Evolutionary conservation across 2,797 vertebrate genomes (phyloP).

Genomic region (Sebastes diaconus): DNA sequence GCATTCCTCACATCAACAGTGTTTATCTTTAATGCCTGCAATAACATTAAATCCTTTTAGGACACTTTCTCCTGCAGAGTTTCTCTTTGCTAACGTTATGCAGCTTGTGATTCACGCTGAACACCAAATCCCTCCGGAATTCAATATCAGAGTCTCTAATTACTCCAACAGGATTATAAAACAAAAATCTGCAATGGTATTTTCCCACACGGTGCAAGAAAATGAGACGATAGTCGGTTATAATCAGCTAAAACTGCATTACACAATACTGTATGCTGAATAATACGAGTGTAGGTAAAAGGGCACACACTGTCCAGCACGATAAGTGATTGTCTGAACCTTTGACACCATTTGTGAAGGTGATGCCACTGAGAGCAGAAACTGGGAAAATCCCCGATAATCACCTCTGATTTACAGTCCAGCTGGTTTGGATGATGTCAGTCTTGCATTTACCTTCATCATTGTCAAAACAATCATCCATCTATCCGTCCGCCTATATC

Average conservation of each 20-base stretch:
- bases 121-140: conserved; percentile 40
- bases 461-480: background rate
- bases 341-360: background rate
- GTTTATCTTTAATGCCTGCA: background rate
- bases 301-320: background rate
- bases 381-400: background rate
- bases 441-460: background rate
- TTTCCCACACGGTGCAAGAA: background rate
- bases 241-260: background rate
- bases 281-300: background rate
- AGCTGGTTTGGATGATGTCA: background rate
- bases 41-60: background rate
- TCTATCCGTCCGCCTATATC: background rate
- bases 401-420: background rate
- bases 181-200: conserved; percentile 16
- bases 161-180: conserved; percentile 28
- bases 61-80: background rate
- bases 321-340: background rate
- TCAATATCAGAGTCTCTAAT: conserved; percentile 5
- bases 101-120: background rate
- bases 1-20: background rate
- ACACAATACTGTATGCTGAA: background rate
- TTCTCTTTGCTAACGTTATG: background rate
- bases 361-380: background rate
- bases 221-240: background rate